phyloP scores from a whole-genome alignment of 2,113 vertebrate genomes.

The Melospiza melodia region DNA sequence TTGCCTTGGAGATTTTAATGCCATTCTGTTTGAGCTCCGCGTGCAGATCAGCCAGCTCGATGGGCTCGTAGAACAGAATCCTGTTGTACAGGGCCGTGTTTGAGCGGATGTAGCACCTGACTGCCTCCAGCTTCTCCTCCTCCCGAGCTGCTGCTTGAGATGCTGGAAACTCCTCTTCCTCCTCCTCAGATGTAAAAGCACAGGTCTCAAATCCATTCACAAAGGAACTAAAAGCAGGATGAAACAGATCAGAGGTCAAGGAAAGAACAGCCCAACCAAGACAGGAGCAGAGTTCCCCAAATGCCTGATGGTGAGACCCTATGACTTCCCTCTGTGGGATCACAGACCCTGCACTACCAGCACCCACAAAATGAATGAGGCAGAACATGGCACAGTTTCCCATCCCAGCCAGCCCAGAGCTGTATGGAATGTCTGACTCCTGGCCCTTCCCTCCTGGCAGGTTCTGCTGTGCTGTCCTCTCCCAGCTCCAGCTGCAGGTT shows the following conservation, averaged over 20 bases:
- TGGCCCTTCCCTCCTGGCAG: background rate
- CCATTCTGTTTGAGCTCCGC: conserved; percentile 81
- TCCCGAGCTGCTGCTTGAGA: conserved; percentile 78
- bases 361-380: background rate
- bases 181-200: conserved; percentile 64
- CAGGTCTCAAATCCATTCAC: conserved; percentile 64
- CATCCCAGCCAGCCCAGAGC: background rate
- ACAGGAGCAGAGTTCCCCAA: background rate
- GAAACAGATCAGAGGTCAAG: background rate
- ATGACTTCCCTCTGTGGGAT: background rate
- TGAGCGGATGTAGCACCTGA: conserved; percentile 82
- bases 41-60: conserved; percentile 86
- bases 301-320: background rate
- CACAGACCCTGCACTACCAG: background rate
- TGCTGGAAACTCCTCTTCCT: conserved; percentile 75
- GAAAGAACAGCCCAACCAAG: background rate
- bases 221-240: conserved; percentile 64
- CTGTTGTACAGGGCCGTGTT: conserved; percentile 76
- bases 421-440: background rate
- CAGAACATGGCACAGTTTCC: background rate
- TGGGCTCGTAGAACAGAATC: conserved; percentile 88
- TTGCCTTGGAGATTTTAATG: conserved; percentile 81
- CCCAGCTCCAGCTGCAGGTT: background rate
- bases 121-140: conserved; percentile 73
- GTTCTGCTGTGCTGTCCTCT: background rate